Percentiles rank a stretch among this genome's conserved stretches.
Evolutionary conservation across 2,113 vertebrate species (phyloP).

Genomic region (Amia ocellicauda): DNA sequence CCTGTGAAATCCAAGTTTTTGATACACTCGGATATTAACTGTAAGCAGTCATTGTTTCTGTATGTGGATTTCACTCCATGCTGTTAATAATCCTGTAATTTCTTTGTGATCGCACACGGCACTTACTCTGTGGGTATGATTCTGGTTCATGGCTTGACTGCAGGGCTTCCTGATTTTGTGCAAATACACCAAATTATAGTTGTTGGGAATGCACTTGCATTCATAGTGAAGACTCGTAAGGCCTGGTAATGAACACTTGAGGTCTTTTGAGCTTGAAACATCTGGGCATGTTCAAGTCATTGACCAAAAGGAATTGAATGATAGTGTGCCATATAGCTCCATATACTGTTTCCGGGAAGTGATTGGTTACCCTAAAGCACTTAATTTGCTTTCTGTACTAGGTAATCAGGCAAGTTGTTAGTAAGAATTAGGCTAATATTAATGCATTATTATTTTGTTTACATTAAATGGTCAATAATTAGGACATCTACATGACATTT

Average conservation of each 20-base stretch:
- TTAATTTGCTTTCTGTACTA: slow-evolving; percentile 3
- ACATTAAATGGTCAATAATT: slow-evolving; percentile 2
- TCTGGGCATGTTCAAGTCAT: slow-evolving; percentile 11
- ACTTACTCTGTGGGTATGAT: slow-evolving; percentile 14
- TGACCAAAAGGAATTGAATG: slow-evolving; percentile 7
- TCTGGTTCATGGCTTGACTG: slow-evolving; percentile 11
- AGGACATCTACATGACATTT: no score
- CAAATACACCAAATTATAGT: slow-evolving; percentile 10
- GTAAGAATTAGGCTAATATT: background rate
- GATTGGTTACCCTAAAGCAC: slow-evolving; percentile 10
- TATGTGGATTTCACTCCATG: no score
- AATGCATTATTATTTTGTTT: slow-evolving; percentile 13
- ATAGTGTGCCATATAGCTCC: slow-evolving; percentile 11
- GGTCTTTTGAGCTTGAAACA: slow-evolving; percentile 9
- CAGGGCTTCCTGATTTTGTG: slow-evolving; percentile 17
- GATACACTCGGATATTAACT: no score
- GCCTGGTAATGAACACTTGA: slow-evolving; percentile 23
- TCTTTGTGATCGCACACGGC: no score
- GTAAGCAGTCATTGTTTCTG: no score
- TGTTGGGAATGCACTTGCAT: slow-evolving; percentile 11
- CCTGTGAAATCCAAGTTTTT: no score
- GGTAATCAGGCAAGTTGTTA: slow-evolving; percentile 13
- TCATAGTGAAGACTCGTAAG: slow-evolving; percentile 10
- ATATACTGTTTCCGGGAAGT: slow-evolving; percentile 10
- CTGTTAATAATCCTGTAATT: no score